These are phyloP conservation scores for Cantharis rustica DNA, from an alignment of 2,888 invertebrate species.

Conservation along the genomic window DNA sequence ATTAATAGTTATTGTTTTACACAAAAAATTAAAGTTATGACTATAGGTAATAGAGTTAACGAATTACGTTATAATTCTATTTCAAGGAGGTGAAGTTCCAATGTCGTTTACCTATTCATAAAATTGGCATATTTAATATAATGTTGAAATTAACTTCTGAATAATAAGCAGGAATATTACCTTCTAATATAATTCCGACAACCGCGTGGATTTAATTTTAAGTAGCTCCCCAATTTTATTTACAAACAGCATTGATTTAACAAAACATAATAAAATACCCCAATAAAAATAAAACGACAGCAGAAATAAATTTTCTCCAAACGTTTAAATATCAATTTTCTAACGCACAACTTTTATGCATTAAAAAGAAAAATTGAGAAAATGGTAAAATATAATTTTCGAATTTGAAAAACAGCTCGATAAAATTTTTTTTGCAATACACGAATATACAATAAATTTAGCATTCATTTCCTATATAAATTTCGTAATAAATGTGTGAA, in stretches of 20 bases:
- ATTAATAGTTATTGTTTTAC: background rate
- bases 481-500: no score
- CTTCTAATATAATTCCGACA: background rate
- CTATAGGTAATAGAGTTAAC: background rate
- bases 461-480: no score
- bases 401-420: no score
- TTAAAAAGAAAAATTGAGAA: background rate
- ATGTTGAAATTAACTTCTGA: background rate
- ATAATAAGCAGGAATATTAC: background rate
- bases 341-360: background rate
- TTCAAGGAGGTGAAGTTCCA: background rate
- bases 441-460: no score
- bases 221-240: background rate
- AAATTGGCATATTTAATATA: background rate
- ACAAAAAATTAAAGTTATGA: background rate
- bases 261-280: background rate
- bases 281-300: background rate
- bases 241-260: background rate
- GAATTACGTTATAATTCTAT: background rate
- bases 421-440: no score
- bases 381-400: background rate
- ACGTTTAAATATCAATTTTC: background rate
- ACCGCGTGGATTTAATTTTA: background rate
- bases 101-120: background rate
- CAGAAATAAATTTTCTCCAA: background rate